Percentiles rank a stretch among this genome's conserved stretches.
Evolutionary conservation across 2,888 invertebrate species (phyloP).

Genomic region (Flexamia atlantica): DNA sequence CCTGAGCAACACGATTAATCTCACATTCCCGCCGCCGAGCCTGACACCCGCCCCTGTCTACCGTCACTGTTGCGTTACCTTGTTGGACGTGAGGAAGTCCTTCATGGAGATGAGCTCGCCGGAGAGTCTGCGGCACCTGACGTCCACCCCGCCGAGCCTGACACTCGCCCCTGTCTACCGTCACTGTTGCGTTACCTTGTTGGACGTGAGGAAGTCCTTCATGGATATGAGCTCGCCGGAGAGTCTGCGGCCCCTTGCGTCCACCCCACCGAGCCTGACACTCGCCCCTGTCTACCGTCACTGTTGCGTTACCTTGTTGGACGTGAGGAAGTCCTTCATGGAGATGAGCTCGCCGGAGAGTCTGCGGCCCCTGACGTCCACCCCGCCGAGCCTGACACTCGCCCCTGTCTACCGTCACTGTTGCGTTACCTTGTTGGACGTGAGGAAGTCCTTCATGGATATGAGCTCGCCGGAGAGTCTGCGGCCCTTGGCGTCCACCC

Average conservation of each 20-base stretch:
- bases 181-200: too few relatives aligned
- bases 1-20: too few relatives aligned
- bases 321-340: conserved; percentile 78
- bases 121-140: conserved; percentile 75
- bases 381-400: too few relatives aligned
- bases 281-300: too few relatives aligned
- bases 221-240: too few relatives aligned
- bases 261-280: too few relatives aligned
- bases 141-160: conserved; percentile 69
- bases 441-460: conserved; percentile 79
- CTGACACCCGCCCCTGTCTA: too few relatives aligned
- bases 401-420: too few relatives aligned
- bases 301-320: conserved; percentile 72
- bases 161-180: too few relatives aligned
- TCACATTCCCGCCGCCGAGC: too few relatives aligned
- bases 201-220: too few relatives aligned
- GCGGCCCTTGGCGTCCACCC: conserved; percentile 72
- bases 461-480: conserved; percentile 80
- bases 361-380: conserved; percentile 73
- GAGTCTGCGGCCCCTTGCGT: not conserved
- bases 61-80: too few relatives aligned
- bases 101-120: conserved; percentile 81
- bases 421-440: conserved; percentile 73
- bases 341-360: conserved; percentile 81
- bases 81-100: conserved; percentile 77